A percentile compares a stretch with the other conserved stretches of the same genome.
Evolutionary conservation across 2,113 vertebrate genomes (phyloP).

Genomic region (Coregonus clupeaformis): DNA sequence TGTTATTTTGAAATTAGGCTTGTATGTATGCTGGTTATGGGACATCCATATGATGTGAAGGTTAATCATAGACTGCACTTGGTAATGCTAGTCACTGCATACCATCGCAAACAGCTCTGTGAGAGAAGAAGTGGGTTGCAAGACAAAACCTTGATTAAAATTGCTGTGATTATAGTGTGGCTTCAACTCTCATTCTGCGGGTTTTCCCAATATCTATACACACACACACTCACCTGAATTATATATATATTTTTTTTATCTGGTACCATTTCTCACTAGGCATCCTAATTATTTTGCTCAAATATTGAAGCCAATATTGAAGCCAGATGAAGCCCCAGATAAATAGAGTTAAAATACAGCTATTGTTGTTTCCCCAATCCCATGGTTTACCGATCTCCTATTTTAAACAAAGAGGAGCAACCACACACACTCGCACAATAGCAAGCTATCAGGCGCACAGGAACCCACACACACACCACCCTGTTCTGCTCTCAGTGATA

Average conservation of each 20-base stretch:
- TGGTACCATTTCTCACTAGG: too few relatives aligned
- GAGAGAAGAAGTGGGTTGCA: slow-evolving; percentile 72
- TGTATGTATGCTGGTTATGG: slow-evolving; percentile 46
- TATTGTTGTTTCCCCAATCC: too few relatives aligned
- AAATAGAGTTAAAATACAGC: too few relatives aligned
- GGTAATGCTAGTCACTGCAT: slow-evolving; percentile 48
- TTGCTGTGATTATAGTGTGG: slow-evolving; percentile 69
- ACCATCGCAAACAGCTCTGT: slow-evolving; percentile 70
- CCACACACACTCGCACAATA: slow-evolving; percentile 25
- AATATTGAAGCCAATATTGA: too few relatives aligned
- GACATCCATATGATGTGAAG: slow-evolving; percentile 71
- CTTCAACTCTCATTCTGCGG: slow-evolving; percentile 70
- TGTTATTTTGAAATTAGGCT: slow-evolving; percentile 70
- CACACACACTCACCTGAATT: slow-evolving; percentile 25
- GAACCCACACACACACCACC: too few relatives aligned
- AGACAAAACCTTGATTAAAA: slow-evolving; percentile 74
- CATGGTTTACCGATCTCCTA: too few relatives aligned
- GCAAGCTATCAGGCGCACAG: too few relatives aligned
- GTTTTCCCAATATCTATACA: slow-evolving; percentile 71
- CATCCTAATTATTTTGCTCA: too few relatives aligned
- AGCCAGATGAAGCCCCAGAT: too few relatives aligned
- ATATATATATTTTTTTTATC: too few relatives aligned
- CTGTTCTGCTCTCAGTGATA: not conserved
- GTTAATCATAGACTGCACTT: slow-evolving; percentile 69
- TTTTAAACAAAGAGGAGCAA: not conserved